Evolutionary conservation across 2,113 vertebrate genomes (phyloP).

Genomic region (Mola mola): DNA sequence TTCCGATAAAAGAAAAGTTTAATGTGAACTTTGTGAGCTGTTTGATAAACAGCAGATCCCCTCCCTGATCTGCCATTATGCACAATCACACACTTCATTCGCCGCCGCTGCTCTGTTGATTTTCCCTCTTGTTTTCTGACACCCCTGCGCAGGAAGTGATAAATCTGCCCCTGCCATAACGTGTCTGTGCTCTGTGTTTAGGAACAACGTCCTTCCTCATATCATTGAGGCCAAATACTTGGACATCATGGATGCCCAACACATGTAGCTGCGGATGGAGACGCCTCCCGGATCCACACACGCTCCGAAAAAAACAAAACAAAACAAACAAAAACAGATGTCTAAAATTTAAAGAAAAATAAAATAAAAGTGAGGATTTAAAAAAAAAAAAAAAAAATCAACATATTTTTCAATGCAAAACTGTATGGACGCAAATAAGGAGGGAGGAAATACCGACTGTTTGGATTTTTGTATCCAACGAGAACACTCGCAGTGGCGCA

Average conservation of each 20-base stretch:
- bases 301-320: too few relatives aligned
- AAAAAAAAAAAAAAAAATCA: conserved; percentile 12
- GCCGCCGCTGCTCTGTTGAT: background rate
- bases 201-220: conserved; percentile 93
- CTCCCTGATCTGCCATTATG: background rate
- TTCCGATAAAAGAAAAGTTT: too few relatives aligned
- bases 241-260: conserved; percentile 96
- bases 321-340: too few relatives aligned
- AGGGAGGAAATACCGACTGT: conserved; percentile 59
- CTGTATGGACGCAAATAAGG: conserved; percentile 66
- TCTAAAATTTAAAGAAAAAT: conserved; percentile 23
- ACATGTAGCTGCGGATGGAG: conserved; percentile 79
- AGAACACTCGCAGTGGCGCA: conserved; percentile 70
- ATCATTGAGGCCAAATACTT: conserved; percentile 98
- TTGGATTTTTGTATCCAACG: conserved; percentile 75
- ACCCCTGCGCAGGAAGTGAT: background rate
- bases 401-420: conserved; percentile 80
- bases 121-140: conserved; percentile 8
- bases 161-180: too few relatives aligned
- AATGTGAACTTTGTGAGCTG: too few relatives aligned
- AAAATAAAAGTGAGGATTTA: conserved; percentile 22
- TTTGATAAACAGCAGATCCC: too few relatives aligned
- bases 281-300: conserved; percentile 17
- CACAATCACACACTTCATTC: background rate
- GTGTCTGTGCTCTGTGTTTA: conserved; percentile 64